Base-by-base conservation (phyloP, 2,113 vertebrate genomes). In the Mastomys coucha region DNA sequence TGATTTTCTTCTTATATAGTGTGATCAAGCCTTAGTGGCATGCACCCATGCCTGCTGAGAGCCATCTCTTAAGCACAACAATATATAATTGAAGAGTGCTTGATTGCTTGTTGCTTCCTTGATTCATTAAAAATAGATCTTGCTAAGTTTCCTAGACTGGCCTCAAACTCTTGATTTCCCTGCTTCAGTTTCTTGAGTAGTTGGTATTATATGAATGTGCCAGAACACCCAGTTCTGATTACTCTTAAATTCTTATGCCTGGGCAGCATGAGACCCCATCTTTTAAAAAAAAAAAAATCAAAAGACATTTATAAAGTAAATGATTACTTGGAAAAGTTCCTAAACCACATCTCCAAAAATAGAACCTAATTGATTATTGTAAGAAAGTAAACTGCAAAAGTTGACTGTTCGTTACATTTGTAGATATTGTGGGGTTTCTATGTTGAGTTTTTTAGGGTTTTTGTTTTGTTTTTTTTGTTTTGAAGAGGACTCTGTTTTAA, bases 321-420 rank as follows among this genome's bases (percentile, higher is more conserved):
- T 82, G 28, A 70, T 80, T 90, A 75, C 80, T 90, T 73, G 42
- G 49, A 75, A 95, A 75, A 7, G 10, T 91, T 75, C 94, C 76
- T 88, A 84, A 95, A 91, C 58, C 11, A 91, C 73, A 16, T 93
- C 26, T 42, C 87, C 94, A 70, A 90, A 91, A 94, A 85, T 45
- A 49, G 87, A 75, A 69, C 14, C 33, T 78, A 75, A 60, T 70
- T 91, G 5, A 85, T 88, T 90, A 77, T 72, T 75, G 19, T 78
- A 84, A 95, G 82, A 72, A 70, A 65, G 8, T 28, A 95, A 95
- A 56, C 28, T 93, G 89, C 31, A 89, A 53, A 91, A 86, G n/a
- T 91, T 88, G 76, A 89, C n/a, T 73, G 12, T 94, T 84, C 24
- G 63, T 31, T 93, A 72, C 88, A 69, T 33, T 33, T 3, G 45